Base-by-base conservation (phyloP, 2,113 vertebrate genomes). In the Podarcis muralis region DNA sequence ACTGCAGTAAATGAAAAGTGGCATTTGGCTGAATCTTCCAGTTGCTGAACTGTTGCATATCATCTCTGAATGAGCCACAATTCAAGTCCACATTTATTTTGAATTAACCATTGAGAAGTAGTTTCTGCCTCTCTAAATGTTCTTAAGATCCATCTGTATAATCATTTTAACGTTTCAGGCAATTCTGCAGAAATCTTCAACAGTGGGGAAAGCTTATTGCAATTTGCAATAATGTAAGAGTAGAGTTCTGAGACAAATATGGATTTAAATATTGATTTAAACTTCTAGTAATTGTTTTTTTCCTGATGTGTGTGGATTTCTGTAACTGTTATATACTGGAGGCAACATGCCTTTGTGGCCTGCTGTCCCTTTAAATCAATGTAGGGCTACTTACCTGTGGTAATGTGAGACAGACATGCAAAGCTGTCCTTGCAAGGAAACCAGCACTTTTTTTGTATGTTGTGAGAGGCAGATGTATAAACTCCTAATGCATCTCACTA, bases 11-110 rank as follows among this genome's bases (percentile, higher is more conserved):
- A 15, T 27, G 68, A 53, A 81, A 3, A 85, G 11, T 12, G 1
- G 22, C 8, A 16, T 57, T 62, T 32, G 80, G 7, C 20, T 32
- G 4, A 40, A 6, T 37, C 59, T 48, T 18, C 1, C 30, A 68
- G 1, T 37, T 18, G 27, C 37, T 53, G 30, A 27, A 48, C 9
- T 0, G 11, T 1, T 1, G 1, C 11, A 1, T 15, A 40, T 62
- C 6, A 57, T 48, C 13, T 53, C 40, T 12, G 22, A 40, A 27
- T 2, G 62, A 32, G 22, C 78, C 12, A 83, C 68, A 40, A 4
- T 15, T 37, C n/a, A 62, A 48, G 13, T 2, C 81, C 25, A 16
- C 13, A 40, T 30, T 62, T 40, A 18, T 53, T 53, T 16, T 32
- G 25, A 69, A 35, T 35, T 43, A 68, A 83, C 30, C 32, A 20